These are phyloP conservation scores for Diarsia brunnea DNA, from an alignment of 2,888 invertebrate species.

Conservation along the genomic window DNA sequence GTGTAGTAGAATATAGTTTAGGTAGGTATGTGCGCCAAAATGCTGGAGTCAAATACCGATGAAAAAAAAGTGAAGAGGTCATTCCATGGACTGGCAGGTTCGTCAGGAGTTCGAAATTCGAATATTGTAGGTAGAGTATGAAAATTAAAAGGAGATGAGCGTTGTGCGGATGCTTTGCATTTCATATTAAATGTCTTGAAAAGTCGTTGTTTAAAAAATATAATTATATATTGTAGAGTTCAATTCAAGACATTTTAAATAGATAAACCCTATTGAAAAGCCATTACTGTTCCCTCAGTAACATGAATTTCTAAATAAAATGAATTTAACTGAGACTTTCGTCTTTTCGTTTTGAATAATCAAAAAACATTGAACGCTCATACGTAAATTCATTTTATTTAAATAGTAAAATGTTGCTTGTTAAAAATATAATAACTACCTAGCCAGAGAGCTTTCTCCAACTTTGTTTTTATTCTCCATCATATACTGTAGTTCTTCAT, in stretches of 20 bases:
- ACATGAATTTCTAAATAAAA: constrained; percentile 25
- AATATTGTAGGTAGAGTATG: constrained; percentile 38
- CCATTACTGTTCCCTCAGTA: constrained; percentile 10
- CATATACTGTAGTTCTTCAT: constrained; percentile 83
- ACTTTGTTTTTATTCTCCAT: constrained; percentile 81
- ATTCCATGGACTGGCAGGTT: constrained; percentile 63
- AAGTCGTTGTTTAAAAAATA: background rate
- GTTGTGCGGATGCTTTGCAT: constrained; percentile 41
- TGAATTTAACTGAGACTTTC: constrained; percentile 13
- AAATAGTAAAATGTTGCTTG: constrained; percentile 2
- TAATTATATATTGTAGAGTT: background rate
- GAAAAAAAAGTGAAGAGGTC: constrained; percentile 68
- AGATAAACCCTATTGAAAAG: constrained; percentile 16
- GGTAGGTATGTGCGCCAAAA: constrained; percentile 32
- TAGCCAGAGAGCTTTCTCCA: constrained; percentile 77
- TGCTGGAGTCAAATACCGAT: constrained; percentile 46
- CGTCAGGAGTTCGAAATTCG: constrained; percentile 22
- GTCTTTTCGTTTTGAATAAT: background rate
- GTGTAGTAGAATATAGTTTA: constrained; percentile 15
- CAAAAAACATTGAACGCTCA: background rate
- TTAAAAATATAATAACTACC: constrained; percentile 76
- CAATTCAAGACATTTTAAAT: constrained; percentile 50
- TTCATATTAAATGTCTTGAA: constrained; percentile 55
- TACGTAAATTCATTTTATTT: constrained; percentile 28
- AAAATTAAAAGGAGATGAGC: constrained; percentile 55